Conservation (phyloP, 2,113 vertebrate species). For the Sander vitreus region DNA sequence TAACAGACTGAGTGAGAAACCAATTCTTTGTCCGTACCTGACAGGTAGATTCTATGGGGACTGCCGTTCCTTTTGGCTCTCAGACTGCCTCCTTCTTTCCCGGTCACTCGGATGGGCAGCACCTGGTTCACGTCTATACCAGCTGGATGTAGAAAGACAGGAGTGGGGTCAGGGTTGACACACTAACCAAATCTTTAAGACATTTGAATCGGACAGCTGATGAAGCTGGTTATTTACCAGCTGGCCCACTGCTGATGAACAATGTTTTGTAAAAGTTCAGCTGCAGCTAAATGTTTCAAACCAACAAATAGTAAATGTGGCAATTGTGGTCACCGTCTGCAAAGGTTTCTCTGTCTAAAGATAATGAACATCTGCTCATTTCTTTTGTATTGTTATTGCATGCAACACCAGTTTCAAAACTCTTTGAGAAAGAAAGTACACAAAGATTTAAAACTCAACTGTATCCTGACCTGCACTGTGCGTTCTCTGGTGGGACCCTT, state of each 20-base stretch:
- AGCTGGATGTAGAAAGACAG: slow-evolving; percentile 72
- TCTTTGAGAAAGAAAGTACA: neutral
- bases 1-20: neutral
- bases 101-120: slow-evolving; percentile 80
- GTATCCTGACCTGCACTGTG: slow-evolving; percentile 89
- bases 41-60: slow-evolving; percentile 49
- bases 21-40: slow-evolving; percentile 55
- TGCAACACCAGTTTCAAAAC: neutral
- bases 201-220: neutral
- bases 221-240: neutral
- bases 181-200: neutral
- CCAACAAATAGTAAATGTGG: neutral
- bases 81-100: slow-evolving; percentile 85
- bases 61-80: slow-evolving; percentile 77
- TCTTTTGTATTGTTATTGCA: neutral
- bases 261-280: neutral
- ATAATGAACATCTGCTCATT: neutral
- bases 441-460: neutral
- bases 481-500: slow-evolving; percentile 87
- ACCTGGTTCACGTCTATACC: slow-evolving; percentile 88
- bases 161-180: neutral
- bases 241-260: neutral
- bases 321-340: neutral
- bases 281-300: slow-evolving; percentile 2
- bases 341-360: neutral